Conservation (phyloP, 1,140 invertebrate species). For the Diachasma alloeum region DNA sequence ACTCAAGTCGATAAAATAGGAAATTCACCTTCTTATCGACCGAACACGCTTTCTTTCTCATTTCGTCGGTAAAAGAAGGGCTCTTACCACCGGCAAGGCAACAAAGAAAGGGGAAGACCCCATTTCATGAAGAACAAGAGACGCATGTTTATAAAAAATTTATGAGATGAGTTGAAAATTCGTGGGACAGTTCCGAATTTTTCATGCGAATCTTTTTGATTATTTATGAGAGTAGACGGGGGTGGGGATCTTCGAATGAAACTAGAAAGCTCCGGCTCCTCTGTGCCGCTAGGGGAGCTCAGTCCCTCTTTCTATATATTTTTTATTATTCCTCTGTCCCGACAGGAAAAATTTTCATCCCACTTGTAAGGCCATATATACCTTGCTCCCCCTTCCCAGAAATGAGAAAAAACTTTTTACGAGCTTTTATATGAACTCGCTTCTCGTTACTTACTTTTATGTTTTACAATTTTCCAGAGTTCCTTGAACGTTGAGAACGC, state of each 20-base stretch:
- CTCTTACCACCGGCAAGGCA: too few species aligned
- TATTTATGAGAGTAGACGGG: conserved; percentile 17
- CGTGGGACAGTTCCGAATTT: conserved; percentile 3
- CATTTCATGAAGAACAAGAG: neutral
- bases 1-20: neutral
- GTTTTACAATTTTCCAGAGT: conserved; percentile 4
- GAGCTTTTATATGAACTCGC: conserved; percentile 2
- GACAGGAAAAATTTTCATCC: conserved; percentile 14
- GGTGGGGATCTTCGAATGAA: conserved; percentile 9
- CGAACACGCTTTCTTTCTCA: too few species aligned
- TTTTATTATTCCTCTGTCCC: conserved; percentile 5
- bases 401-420: neutral
- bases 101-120: too few species aligned
- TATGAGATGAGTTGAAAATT: neutral
- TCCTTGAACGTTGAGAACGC: neutral
- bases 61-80: too few species aligned
- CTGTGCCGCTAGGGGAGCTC: neutral
- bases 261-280: conserved; percentile 10
- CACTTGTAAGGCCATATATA: neutral
- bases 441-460: conserved; percentile 6
- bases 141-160: neutral
- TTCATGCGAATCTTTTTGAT: conserved; percentile 23
- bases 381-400: neutral
- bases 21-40: neutral
- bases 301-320: neutral